Percentiles rank a stretch among this genome's conserved stretches.
phyloP scores from a whole-genome alignment of 2,888 invertebrate genomes.

The Pollenia amentaria region DNA sequence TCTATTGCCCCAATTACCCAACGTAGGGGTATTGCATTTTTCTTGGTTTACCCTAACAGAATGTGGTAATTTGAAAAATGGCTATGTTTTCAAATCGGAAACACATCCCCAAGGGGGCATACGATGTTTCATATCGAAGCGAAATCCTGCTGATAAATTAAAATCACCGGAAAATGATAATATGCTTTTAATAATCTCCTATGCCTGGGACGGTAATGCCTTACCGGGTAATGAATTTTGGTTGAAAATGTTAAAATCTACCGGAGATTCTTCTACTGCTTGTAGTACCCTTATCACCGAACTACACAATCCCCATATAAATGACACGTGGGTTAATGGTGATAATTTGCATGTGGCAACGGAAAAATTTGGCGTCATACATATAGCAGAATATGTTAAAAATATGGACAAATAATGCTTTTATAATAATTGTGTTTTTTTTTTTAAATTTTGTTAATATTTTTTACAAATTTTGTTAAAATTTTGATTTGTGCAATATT shows the following conservation, averaged over 20 bases:
- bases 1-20: conserved; percentile 85
- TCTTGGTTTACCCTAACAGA: conserved; percentile 86
- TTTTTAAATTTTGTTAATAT: background rate
- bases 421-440: conserved; percentile 10
- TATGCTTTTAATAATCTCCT: conserved; percentile 87
- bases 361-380: conserved; percentile 80
- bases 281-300: conserved; percentile 87
- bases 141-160: conserved; percentile 86
- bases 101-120: conserved; percentile 84
- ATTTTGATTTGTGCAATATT: too few relatives aligned
- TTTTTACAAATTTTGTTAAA: too few relatives aligned
- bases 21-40: conserved; percentile 88
- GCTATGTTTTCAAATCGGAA: conserved; percentile 80
- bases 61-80: conserved; percentile 85
- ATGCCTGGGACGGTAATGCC: conserved; percentile 90
- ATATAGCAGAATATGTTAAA: conserved; percentile 80
- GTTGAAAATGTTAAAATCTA: conserved; percentile 84
- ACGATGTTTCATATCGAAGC: conserved; percentile 85
- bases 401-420: conserved; percentile 45
- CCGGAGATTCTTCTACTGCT: conserved; percentile 87
- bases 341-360: conserved; percentile 86
- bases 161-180: conserved; percentile 80
- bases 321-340: conserved; percentile 85
- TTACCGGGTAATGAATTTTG: conserved; percentile 91
- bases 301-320: conserved; percentile 86